phyloP scores from a whole-genome alignment of 2,888 invertebrate species.

The Dolomedes plantarius region DNA sequence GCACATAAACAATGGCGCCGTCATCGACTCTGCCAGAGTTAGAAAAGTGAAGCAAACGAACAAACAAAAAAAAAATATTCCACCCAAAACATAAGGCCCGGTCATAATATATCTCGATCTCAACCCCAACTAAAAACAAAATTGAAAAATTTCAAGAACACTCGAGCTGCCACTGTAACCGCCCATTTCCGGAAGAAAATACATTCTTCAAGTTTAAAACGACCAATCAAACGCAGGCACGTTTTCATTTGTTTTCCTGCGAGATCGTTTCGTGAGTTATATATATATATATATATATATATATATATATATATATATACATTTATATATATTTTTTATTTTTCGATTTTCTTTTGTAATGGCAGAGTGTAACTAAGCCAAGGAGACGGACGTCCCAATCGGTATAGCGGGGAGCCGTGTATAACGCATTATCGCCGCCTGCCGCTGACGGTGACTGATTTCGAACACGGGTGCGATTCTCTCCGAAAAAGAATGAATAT shows the following conservation, averaged over 20 bases:
- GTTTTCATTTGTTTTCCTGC: conserved; percentile 69
- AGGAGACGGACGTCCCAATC: conserved; percentile 59
- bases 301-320: too few species aligned
- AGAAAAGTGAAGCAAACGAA: conserved; percentile 19
- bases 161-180: conserved; percentile 67
- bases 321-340: too few species aligned
- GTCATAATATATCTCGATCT: conserved; percentile 49
- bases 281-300: too few species aligned
- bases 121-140: conserved; percentile 45
- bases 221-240: conserved; percentile 70
- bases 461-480: conserved; percentile 63
- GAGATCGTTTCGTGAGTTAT: conserved; percentile 53
- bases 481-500: conserved; percentile 64
- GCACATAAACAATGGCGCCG: conserved; percentile 57
- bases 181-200: conserved; percentile 60
- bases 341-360: conserved; percentile 39
- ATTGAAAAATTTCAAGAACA: conserved; percentile 60
- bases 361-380: conserved; percentile 53
- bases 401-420: conserved; percentile 59
- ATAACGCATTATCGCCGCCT: conserved; percentile 71
- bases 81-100: conserved; percentile 44
- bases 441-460: conserved; percentile 66
- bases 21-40: conserved; percentile 29
- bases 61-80: conserved; percentile 2
- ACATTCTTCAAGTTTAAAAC: conserved; percentile 71